Base-by-base conservation (phyloP, 2,113 vertebrate species). In the Callospermophilus lateralis region DNA sequence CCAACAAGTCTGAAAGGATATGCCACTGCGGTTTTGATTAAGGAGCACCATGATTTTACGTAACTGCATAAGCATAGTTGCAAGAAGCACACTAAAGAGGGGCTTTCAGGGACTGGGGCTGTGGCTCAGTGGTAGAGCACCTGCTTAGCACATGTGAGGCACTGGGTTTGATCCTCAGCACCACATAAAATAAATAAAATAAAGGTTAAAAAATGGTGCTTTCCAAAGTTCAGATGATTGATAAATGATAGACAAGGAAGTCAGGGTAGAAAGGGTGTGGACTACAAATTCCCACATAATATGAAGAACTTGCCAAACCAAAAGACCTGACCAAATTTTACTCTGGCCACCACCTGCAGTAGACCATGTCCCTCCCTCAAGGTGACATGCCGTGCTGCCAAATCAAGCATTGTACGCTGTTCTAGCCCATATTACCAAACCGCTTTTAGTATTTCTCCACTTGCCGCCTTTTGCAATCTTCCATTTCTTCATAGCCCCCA, bases 381-480 rank as follows among this genome's bases (percentile, higher is more conserved):
- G 37, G 45, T 32, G 63, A 58, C 17, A 86, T 26, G 15, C 42
- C 77, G 30, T 3, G 4, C 32, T 68, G n/a, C 58, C 76, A 91
- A 97, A 63, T 32, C 45, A 28, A 9, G 84, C 77, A 91, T 74
- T 53, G 17, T 53, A 20, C 34, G 7, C 15, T 53, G 22, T 26
- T 84, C 22, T 53, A 84, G 68, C 17, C 61, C 39, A 74, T 10
- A 78, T 12, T 78, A 79, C 65, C 81, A 95, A 91, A 55, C 28
- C 8, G 34, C 51, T 92, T 88, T 67, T 13, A 32, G 84, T 94
- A 89, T 89, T 61, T 94, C 51, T 88, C 79, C 58, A 63, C 10
- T 63, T 51, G 13, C 26, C 8, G 0, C 39, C 37, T 63, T 30
- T 12, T 74, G 26, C n/a, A 51, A 92, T 83, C 63, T 30, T 32